Evolutionary conservation across 2,888 invertebrate species (phyloP), one percentile per base, ranked within the genome.

Genomic region (Habrosyne pyritoides): DNA sequence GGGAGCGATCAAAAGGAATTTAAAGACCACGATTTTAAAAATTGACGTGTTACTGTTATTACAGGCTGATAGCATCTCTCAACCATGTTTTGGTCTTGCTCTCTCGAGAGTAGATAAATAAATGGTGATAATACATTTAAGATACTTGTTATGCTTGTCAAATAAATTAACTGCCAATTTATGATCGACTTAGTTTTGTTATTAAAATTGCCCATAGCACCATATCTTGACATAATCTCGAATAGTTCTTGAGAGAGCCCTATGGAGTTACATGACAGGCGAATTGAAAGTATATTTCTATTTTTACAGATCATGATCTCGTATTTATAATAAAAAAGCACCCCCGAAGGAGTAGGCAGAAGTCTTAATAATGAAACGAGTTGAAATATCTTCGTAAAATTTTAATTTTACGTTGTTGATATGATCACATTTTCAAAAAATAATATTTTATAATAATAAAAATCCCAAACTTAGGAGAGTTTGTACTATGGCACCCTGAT

Each of bases 31-130:
- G 56, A 52, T 56, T 62, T 66, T 54, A 60, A 62, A 59, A 60
- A 57, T 55, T 57, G 14, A 63, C 55, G 52, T 59, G 63, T 59
- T 62, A 66, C 66, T 60, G 61, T 61, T 64, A 65, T 60, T 57
- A 54, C 52, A 51, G 22, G n/a, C 8, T 42, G 67, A 71, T 68
- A 64, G 58, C 10, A 52, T 60, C 61, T 60, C 51, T 12, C 4
- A 24, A 26, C 14, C 53, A 26, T 24, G 36, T 48, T 26, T n/a
- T 24, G 60, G 54, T 60, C 67, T 61, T 65, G 61, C 59, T n/a
- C 18, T 7, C 24, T 12, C 12, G 2, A 21, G n/a, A 26, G 48
- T 7, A 14, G 26, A 49, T 49, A 24, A 49, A 49, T 26, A 49
- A 49, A 49, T 24, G 48, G 24, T 12, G 22, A 49, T 49, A 49